A percentile compares a stretch with the other conserved stretches of the same genome.
These are phyloP conservation scores for Drosophila prolongata DNA, from an alignment of 2,888 invertebrate genomes.

Conservation along the genomic window DNA sequence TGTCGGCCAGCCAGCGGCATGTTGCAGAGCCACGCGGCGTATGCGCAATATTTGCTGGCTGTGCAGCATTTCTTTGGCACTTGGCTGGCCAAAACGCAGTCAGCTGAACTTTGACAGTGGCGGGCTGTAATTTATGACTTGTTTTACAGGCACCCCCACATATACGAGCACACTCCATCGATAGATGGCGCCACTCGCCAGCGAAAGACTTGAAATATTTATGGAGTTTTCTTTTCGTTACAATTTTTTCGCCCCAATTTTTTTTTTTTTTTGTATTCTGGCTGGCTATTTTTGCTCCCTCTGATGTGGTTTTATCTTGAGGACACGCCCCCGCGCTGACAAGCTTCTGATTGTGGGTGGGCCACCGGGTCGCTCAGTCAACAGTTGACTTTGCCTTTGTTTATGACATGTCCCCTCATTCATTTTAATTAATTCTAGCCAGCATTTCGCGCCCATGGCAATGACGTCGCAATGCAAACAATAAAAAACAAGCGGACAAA, in stretches of 20 bases:
- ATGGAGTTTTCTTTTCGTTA: slow-evolving; percentile 77
- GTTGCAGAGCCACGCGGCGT: slow-evolving; percentile 66
- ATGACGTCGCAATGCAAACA: slow-evolving; percentile 75
- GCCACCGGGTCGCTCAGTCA: slow-evolving; percentile 66
- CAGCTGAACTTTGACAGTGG: slow-evolving; percentile 79
- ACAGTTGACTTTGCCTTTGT: slow-evolving; percentile 76
- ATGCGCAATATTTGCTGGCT: slow-evolving; percentile 80
- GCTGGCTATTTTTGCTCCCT: slow-evolving; percentile 33
- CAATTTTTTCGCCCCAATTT: slow-evolving; percentile 58
- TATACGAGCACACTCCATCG: slow-evolving; percentile 56
- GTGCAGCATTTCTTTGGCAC: slow-evolving; percentile 79
- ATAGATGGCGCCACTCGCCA: slow-evolving; percentile 79
- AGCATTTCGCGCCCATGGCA: slow-evolving; percentile 75
- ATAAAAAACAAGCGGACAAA: slow-evolving; percentile 50
- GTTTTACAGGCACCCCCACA: slow-evolving; percentile 72
- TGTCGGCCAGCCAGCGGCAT: slow-evolving; percentile 60
- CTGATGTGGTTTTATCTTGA: slow-evolving; percentile 75
- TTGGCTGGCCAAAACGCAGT: slow-evolving; percentile 66
- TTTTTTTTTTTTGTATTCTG: slow-evolving; percentile 2
- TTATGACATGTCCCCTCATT: slow-evolving; percentile 81
- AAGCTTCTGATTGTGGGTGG: slow-evolving; percentile 18
- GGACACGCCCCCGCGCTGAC: slow-evolving; percentile 49
- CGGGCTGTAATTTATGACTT: slow-evolving; percentile 75
- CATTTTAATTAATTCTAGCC: slow-evolving; percentile 78
- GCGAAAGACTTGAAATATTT: slow-evolving; percentile 74